phyloP scores from a whole-genome alignment of 2,113 vertebrate genomes.

The Malurus melanocephalus region DNA sequence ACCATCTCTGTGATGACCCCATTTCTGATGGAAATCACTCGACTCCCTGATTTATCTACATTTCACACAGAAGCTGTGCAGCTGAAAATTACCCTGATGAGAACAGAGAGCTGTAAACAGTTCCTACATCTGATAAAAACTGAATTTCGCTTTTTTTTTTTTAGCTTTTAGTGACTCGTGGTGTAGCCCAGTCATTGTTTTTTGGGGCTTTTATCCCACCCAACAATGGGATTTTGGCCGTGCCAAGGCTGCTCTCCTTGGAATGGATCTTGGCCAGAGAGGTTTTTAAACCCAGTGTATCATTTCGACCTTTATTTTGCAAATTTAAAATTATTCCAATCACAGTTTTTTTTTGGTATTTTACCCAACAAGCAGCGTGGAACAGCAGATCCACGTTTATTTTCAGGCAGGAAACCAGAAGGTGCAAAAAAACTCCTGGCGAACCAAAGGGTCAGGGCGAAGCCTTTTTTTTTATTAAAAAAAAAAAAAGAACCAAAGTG shows the following conservation, averaged over 20 bases:
- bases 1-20: background rate
- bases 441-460: conserved; percentile 15
- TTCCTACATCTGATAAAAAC: background rate
- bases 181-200: background rate
- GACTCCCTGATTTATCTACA: background rate
- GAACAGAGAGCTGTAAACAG: background rate
- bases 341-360: background rate
- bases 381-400: background rate
- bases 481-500: background rate
- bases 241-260: background rate
- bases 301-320: background rate
- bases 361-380: background rate
- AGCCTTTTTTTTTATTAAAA: background rate
- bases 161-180: background rate
- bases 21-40: background rate
- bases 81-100: background rate
- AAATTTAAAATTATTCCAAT: background rate
- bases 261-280: background rate
- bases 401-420: conserved; percentile 40
- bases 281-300: background rate
- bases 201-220: background rate
- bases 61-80: conserved; percentile 6
- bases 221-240: background rate
- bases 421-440: background rate
- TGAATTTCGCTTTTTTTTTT: background rate